phyloP scores from a whole-genome alignment of 2,113 vertebrate genomes.

The Fulica atra region DNA sequence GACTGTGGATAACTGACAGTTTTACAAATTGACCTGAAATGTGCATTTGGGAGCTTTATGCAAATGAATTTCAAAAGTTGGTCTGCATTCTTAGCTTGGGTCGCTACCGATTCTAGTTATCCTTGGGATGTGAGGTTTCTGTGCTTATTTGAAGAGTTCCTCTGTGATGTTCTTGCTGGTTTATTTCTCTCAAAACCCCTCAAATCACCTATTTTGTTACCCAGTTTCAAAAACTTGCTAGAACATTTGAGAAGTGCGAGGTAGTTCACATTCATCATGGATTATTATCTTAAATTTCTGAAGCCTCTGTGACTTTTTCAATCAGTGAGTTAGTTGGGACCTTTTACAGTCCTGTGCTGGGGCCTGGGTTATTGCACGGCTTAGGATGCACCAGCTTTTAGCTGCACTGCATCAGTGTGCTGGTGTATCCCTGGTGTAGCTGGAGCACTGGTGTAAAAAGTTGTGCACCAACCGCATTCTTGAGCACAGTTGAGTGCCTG shows the following conservation, averaged over 20 bases:
- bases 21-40: background rate
- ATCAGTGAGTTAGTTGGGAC: background rate
- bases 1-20: background rate
- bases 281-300: background rate
- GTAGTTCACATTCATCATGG: background rate
- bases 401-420: background rate
- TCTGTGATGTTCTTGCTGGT: background rate
- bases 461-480: background rate
- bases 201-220: background rate
- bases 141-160: background rate
- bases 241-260: background rate
- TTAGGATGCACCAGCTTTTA: background rate
- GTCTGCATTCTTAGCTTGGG: background rate
- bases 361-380: background rate
- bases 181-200: background rate
- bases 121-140: background rate
- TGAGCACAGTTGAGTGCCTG: background rate
- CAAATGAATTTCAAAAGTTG: background rate
- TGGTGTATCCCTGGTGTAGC: background rate
- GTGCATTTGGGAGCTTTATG: background rate
- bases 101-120: background rate
- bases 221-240: background rate
- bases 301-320: background rate
- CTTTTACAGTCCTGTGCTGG: background rate
- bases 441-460: background rate